These are phyloP conservation scores for Cherax quadricarinatus DNA, from an alignment of 1,140 invertebrate species.

Conservation along the genomic window DNA sequence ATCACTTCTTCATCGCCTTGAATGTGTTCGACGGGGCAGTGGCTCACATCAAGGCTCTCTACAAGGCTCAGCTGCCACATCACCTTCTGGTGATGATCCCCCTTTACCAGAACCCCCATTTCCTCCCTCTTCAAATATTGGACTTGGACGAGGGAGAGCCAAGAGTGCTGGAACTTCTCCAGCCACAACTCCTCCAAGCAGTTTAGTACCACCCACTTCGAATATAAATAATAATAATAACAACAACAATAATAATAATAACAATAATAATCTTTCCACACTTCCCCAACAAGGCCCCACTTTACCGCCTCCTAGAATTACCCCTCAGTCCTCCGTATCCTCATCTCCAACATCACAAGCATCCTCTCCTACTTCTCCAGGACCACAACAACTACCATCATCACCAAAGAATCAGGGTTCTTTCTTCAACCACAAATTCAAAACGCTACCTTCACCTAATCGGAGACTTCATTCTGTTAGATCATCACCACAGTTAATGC, in stretches of 20 bases:
- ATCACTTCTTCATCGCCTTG: constrained; percentile 64
- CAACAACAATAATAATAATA: constrained; percentile 29
- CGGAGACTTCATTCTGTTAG: constrained; percentile 78
- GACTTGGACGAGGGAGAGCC: constrained; percentile 68
- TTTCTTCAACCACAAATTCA: constrained; percentile 75
- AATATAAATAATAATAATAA: constrained; percentile 28
- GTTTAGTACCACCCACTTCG: constrained; percentile 46
- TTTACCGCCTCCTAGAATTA: constrained; percentile 74
- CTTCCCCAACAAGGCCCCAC: constrained; percentile 63
- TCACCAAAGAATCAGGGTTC: constrained; percentile 61
- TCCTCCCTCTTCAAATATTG: constrained; percentile 74
- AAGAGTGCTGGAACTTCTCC: constrained; percentile 70
- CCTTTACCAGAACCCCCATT: constrained; percentile 73
- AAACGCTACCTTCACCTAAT: constrained; percentile 77
- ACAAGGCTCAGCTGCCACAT: constrained; percentile 66
- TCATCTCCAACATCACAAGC: constrained; percentile 74
- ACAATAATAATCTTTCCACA: constrained; percentile 28
- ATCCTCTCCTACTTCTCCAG: constrained; percentile 73
- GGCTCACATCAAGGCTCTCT: constrained; percentile 68
- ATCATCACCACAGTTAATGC: constrained; percentile 81
- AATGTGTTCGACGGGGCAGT: constrained; percentile 66
- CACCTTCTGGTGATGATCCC: constrained; percentile 63
- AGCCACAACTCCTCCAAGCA: constrained; percentile 68
- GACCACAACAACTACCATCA: constrained; percentile 28
- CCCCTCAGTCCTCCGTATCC: constrained; percentile 74